Conservation (phyloP, 1,140 invertebrate species). For the Oncopeltus fasciatus region DNA sequence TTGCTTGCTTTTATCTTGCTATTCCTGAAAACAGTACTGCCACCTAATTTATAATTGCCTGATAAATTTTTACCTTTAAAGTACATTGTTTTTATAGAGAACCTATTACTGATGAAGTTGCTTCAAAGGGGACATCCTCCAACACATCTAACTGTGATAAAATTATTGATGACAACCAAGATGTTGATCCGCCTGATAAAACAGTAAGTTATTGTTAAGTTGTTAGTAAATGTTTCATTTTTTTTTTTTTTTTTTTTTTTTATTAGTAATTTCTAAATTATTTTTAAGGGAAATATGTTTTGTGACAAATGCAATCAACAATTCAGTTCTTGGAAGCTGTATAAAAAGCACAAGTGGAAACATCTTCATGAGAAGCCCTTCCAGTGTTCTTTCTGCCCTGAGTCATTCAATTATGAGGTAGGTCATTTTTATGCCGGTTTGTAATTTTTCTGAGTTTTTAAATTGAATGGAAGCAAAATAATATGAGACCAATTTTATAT, state of each 20-base stretch:
- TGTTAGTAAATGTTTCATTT: too few species aligned
- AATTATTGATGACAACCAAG: not conserved
- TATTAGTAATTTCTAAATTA: not conserved
- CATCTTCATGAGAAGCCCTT: slow-evolving; percentile 49
- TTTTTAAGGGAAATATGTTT: slow-evolving; percentile 32
- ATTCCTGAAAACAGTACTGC: too few species aligned
- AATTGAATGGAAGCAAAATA: too few species aligned
- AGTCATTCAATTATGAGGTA: slow-evolving; percentile 46
- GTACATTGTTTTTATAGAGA: too few species aligned
- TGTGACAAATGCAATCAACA: slow-evolving; percentile 41
- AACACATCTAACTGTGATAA: not conserved
- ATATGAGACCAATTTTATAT: too few species aligned
- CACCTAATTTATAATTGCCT: too few species aligned
- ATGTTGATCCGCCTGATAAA: slow-evolving; percentile 12
- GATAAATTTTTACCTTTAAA: too few species aligned
- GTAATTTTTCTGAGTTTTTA: too few species aligned
- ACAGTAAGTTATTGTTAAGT: slow-evolving; percentile 6
- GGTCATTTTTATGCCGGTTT: too few species aligned
- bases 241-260: slow-evolving; percentile 2
- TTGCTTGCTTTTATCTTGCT: too few species aligned
- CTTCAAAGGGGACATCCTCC: too few species aligned
- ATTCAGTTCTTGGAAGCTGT: slow-evolving; percentile 37
- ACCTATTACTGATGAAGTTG: too few species aligned
- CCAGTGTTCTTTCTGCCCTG: slow-evolving; percentile 41
- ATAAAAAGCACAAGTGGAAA: slow-evolving; percentile 38